Base-by-base conservation (phyloP, 64 coral and sea anemone species). In the Porites lutea region DNA sequence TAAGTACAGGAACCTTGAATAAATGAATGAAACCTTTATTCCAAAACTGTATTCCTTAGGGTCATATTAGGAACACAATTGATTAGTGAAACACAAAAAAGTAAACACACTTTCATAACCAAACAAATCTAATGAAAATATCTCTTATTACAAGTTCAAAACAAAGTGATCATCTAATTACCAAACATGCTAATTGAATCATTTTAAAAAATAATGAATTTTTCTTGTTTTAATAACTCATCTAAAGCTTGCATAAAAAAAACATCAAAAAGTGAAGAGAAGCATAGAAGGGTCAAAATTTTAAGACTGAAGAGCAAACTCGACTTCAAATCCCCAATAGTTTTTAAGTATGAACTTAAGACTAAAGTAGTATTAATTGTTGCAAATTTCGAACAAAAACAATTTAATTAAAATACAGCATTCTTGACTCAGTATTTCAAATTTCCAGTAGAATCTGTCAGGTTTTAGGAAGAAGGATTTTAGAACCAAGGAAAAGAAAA, bases 121-220 rank as follows among this genome's bases (percentile, higher is more conserved):
- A 12, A 77, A 76, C 74, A 77, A 77, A 77, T 52, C 15, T 77
- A 77, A 77, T 77, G 49, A 77, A 14, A 50, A 75, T 5, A 13
- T 48, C 19, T 77, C 74, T n/a, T 19, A 77, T 54, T 78, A 78
- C 18, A 37, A 55, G 75, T 8, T 54, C 50, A 78, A 78, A 77
- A 27, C 50, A 58, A 78, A 78, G 19, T 78, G 75, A 78, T 78
- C 75, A 78, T 22, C n/a, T 78, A 57, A 78, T 78, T 78, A 52
- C 52, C 75, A 78, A 78, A 55, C 75, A 78, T 78, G 18, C 19
- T 78, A 53, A 78, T 78, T 23, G 23, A 78, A 78, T 78, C 75
- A 78, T 78, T 78, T 55, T 57, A 5, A 55, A 51, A n/a, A 57
- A 55, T 51, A 78, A 78, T 21, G 13, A 19, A 3, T 9, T 57